Evolutionary conservation across 2,797 vertebrate species (phyloP).

Genomic region (Paramormyrops hopkinsi): DNA sequence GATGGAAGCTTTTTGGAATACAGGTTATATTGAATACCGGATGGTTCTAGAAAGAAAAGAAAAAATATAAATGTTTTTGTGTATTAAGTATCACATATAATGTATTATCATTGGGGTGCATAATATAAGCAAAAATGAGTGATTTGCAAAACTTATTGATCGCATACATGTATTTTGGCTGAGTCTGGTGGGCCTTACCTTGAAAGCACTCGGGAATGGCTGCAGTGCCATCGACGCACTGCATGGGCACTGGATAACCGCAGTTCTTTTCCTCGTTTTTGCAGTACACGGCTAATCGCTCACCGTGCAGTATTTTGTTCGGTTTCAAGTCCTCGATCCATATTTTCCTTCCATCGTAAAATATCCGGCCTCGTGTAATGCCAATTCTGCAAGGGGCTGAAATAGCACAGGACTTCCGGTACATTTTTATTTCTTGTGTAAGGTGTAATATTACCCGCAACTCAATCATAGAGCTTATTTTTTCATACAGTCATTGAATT

Average conservation of each 20-base stretch:
- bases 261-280: constrained; percentile 70
- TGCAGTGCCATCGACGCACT: constrained; percentile 69
- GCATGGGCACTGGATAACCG: constrained; percentile 63
- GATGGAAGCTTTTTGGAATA: constrained; percentile 50
- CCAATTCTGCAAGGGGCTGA: constrained; percentile 73
- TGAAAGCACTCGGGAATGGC: constrained; percentile 72
- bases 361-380: constrained; percentile 71
- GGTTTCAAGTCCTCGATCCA: constrained; percentile 69
- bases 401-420: constrained; percentile 6
- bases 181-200: constrained; percentile 53
- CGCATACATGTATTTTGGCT: background rate
- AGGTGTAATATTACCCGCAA: background rate
- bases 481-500: background rate
- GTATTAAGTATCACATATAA: background rate
- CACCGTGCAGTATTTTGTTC: constrained; percentile 66
- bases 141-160: background rate
- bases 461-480: background rate
- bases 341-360: constrained; percentile 66
- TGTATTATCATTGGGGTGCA: background rate
- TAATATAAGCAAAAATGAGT: background rate
- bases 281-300: constrained; percentile 74
- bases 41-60: constrained; percentile 53
- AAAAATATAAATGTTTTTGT: background rate
- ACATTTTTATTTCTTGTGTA: background rate
- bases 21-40: constrained; percentile 38